Conservation (phyloP, 2,797 vertebrate genomes). For the Lutjanus campechanus region DNA sequence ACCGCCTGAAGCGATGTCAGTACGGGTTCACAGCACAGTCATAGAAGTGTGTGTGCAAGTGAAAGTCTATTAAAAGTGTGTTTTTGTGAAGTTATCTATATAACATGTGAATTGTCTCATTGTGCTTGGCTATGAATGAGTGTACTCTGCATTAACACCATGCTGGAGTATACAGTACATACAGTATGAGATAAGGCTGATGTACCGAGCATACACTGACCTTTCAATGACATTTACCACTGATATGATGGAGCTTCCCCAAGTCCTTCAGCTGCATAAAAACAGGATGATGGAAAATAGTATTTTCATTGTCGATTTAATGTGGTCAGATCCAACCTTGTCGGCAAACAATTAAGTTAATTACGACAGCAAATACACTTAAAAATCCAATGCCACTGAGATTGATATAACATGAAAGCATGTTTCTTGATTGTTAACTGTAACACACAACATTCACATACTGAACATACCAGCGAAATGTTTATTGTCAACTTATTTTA, state of each 20-base stretch:
- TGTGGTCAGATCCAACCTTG: neutral
- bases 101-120: slow-evolving; percentile 48
- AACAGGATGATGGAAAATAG: neutral
- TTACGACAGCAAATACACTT: neutral
- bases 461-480: neutral
- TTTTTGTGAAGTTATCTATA: slow-evolving; percentile 56
- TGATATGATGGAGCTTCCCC: slow-evolving; percentile 14
- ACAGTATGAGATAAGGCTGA: neutral
- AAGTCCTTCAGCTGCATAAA: neutral
- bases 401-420: neutral
- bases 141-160: slow-evolving; percentile 26
- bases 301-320: neutral
- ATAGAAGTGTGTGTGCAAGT: slow-evolving; percentile 50
- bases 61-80: slow-evolving; percentile 64
- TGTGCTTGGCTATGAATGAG: slow-evolving; percentile 37
- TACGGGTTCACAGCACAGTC: slow-evolving; percentile 83
- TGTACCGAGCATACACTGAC: neutral
- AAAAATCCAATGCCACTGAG: neutral
- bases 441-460: neutral
- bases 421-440: neutral
- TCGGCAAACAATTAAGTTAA: neutral
- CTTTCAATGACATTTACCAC: slow-evolving; percentile 4
- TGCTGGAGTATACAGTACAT: neutral
- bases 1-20: slow-evolving; percentile 84
- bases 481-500: neutral